Conservation (phyloP, 2,888 invertebrate species). For the Xestia ashworthii region DNA sequence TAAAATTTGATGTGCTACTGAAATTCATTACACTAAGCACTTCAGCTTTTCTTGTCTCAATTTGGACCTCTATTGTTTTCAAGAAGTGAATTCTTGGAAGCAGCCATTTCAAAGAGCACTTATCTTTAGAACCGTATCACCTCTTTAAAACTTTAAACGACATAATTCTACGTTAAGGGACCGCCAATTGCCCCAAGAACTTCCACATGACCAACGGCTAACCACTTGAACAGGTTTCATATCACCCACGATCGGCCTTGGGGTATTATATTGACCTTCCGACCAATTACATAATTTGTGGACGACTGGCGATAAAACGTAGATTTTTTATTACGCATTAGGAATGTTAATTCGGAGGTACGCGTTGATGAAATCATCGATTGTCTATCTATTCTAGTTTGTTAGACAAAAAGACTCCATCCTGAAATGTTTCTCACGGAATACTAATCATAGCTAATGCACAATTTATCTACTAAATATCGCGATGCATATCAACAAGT, state of each 20-base stretch:
- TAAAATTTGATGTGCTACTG: slow-evolving; percentile 30
- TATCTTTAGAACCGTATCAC: slow-evolving; percentile 63
- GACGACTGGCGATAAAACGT: slow-evolving; percentile 76
- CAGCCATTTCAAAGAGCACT: slow-evolving; percentile 47
- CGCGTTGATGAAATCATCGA: slow-evolving; percentile 67
- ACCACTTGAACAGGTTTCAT: slow-evolving; percentile 77
- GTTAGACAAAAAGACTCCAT: slow-evolving; percentile 16
- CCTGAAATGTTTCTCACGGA: slow-evolving; percentile 8
- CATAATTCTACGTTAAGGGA: slow-evolving; percentile 70
- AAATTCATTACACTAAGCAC: slow-evolving; percentile 20
- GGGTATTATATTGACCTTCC: slow-evolving; percentile 79
- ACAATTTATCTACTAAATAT: slow-evolving; percentile 39
- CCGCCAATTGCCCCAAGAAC: slow-evolving; percentile 70
- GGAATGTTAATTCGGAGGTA: slow-evolving; percentile 66
- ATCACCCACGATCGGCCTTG: slow-evolving; percentile 80
- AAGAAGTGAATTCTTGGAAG: slow-evolving; percentile 33
- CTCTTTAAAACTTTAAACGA: slow-evolving; percentile 67
- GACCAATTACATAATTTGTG: slow-evolving; percentile 80
- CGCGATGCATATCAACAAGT: slow-evolving; percentile 29
- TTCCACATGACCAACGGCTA: slow-evolving; percentile 70
- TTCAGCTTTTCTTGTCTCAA: slow-evolving; percentile 2
- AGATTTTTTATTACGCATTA: slow-evolving; percentile 69
- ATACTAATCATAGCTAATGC: slow-evolving; percentile 13
- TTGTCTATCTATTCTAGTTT: slow-evolving; percentile 23
- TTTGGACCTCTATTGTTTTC: slow-evolving; percentile 20